Evolutionary conservation across 2,797 vertebrate species (phyloP), one percentile per base, ranked within the genome.

Genomic region (Anomalospiza imberbis): DNA sequence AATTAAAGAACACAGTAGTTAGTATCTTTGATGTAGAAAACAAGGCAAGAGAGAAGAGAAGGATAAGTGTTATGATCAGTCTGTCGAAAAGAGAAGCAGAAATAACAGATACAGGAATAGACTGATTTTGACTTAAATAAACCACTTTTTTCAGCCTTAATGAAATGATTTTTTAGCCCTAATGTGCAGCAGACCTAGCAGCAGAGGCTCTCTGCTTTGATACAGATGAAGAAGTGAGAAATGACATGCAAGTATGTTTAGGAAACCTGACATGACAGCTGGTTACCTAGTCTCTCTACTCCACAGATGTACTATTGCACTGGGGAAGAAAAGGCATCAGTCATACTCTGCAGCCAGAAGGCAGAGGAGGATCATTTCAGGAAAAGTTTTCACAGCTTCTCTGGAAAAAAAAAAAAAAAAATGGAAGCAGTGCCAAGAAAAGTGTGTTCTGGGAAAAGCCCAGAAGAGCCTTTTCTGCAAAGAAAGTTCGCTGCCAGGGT

Each of bases 1-100:
- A 96, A 97, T 97, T 97, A 97, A 97, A 95, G 95, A 96, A 95
- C 90, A 95, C 45, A 96, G 85, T 88, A 77, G 73, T 95, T 96
- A 94, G 67, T 71, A 75, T 61, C 88, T 97, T 93, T 97, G 91
- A 96, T 96, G 90, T 72, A 93, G 88, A 90, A 93, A 83, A 94
- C 76, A 94, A 88, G 57, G 73, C 79, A 91, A 83, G 67, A 92
- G 55, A 85, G 73, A 91, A 85, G 55, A 89, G 74, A 94, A 90
- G 77, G 85, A 11, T 77, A 89, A 93, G 77, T 85, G 60, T 76
- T 93, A 85, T 62, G 68, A 89, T 81, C 79, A 79, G 76, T 36
- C 90, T 89, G 65, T 93, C 10, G 58, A 77, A 87, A 47, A 38
- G 34, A 88, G 66, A 84, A 76, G n/a, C 42, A 89, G 78, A 88